Percentiles rank a stretch among this genome's conserved stretches.
Conservation (phyloP, 2,888 invertebrate genomes). For the Habroteleia sp. region DNA sequence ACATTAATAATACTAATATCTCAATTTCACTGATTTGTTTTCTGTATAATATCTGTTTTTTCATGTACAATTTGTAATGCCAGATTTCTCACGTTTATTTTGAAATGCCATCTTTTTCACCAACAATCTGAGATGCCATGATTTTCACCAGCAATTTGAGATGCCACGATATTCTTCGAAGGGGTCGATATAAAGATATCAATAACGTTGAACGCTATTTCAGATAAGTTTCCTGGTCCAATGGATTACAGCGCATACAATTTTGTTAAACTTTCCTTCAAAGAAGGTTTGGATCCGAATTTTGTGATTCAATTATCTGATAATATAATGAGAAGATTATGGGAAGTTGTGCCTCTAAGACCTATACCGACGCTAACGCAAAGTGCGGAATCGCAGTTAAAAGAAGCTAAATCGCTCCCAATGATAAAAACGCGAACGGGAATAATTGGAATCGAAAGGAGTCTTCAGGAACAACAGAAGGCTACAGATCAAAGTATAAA, state of each 20-base stretch:
- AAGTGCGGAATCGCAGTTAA: conserved; percentile 32
- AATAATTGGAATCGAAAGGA: conserved; percentile 97
- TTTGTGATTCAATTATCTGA: conserved; percentile 86
- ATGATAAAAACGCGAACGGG: conserved; percentile 90
- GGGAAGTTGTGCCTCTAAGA: conserved; percentile 82
- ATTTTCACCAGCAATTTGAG: no score
- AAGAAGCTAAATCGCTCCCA: conserved; percentile 69
- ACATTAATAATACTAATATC: no score
- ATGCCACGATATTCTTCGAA: no score
- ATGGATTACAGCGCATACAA: conserved; percentile 86
- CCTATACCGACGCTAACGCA: conserved; percentile 46
- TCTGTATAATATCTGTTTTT: no score
- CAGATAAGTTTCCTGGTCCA: conserved; percentile 88
- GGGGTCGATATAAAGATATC: no score
- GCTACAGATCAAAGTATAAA: conserved; percentile 95
- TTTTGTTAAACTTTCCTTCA: conserved; percentile 92
- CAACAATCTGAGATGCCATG: no score
- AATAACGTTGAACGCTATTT: no score
- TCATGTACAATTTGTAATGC: no score
- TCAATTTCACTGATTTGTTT: no score
- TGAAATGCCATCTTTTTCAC: no score
- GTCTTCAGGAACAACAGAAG: conserved; percentile 93
- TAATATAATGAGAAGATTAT: conserved; percentile 84
- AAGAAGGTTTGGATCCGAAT: conserved; percentile 88
- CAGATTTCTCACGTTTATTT: no score